A percentile compares a stretch with the other conserved stretches of the same genome.
Evolutionary conservation across 37 sponge, comb jelly and placozoan genomes (phyloP).

Genomic region (Cliona cf. orientalis): DNA sequence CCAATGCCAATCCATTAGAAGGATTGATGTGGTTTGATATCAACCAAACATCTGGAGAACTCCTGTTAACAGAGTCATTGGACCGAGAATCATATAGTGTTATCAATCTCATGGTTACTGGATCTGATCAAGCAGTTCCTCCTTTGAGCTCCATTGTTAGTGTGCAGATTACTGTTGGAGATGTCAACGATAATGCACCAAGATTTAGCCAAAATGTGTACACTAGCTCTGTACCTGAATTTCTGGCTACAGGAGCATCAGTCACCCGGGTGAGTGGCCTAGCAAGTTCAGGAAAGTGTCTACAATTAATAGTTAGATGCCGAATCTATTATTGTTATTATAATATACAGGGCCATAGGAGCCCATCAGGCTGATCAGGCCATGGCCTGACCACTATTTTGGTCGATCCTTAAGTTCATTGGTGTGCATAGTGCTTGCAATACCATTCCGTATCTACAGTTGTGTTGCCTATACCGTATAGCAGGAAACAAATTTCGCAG

Average conservation of each 20-base stretch:
- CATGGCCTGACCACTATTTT: too few species aligned
- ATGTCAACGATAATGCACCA: constrained; percentile 69
- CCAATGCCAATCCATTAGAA: constrained; percentile 6
- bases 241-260: constrained; percentile 15
- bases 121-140: constrained; percentile 27
- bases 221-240: constrained; percentile 37
- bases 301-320: neutral
- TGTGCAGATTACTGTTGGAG: constrained; percentile 44
- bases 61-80: constrained; percentile 13
- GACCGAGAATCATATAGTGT: constrained; percentile 26
- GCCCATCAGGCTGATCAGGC: too few species aligned
- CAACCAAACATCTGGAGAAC: constrained; percentile 11
- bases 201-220: constrained; percentile 37
- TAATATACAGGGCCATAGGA: neutral
- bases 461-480: too few species aligned
- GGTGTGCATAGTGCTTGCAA: too few species aligned
- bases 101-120: constrained; percentile 32
- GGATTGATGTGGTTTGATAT: neutral
- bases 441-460: too few species aligned
- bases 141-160: constrained; percentile 26
- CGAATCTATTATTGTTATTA: neutral
- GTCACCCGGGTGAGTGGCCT: constrained; percentile 3
- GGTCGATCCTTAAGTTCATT: too few species aligned
- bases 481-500: too few species aligned
- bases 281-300: too few species aligned